Evolutionary conservation across 2,113 vertebrate genomes (phyloP).

Genomic region (Craseonycteris thonglongyai): DNA sequence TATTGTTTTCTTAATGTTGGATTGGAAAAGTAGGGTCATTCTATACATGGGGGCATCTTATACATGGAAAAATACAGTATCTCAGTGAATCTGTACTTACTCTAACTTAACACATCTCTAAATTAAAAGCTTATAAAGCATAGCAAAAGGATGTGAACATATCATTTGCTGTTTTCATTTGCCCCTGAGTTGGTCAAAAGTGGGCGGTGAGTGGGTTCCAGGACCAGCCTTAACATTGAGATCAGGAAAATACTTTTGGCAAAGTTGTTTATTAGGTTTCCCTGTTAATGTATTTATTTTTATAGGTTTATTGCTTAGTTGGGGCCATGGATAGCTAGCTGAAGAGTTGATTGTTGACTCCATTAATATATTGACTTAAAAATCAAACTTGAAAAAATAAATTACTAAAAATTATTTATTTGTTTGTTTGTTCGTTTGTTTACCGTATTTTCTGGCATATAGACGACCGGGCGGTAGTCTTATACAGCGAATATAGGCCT

Average conservation of each 20-base stretch:
- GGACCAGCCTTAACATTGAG: background rate
- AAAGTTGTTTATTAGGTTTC: background rate
- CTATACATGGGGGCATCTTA: no score
- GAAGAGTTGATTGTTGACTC: background rate
- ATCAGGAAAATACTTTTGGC: background rate
- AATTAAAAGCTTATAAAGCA: background rate
- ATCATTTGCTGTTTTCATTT: background rate
- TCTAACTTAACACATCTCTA: background rate
- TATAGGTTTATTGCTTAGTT: background rate
- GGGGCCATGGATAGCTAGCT: background rate
- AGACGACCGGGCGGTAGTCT: no score
- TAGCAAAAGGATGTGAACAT: background rate
- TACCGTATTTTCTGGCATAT: no score
- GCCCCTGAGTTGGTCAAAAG: background rate
- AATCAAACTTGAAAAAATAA: background rate
- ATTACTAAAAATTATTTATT: no score
- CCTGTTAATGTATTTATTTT: background rate
- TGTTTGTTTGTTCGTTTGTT: no score
- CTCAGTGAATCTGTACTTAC: background rate
- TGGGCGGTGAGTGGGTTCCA: background rate
- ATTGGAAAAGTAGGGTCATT: no score
- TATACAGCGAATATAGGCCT: no score
- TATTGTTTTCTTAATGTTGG: no score
- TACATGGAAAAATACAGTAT: no score
- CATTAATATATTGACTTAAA: background rate